Percentiles rank a stretch among this genome's conserved stretches.
Evolutionary conservation across 2,113 vertebrate genomes (phyloP).

Genomic region (Canis aureus): DNA sequence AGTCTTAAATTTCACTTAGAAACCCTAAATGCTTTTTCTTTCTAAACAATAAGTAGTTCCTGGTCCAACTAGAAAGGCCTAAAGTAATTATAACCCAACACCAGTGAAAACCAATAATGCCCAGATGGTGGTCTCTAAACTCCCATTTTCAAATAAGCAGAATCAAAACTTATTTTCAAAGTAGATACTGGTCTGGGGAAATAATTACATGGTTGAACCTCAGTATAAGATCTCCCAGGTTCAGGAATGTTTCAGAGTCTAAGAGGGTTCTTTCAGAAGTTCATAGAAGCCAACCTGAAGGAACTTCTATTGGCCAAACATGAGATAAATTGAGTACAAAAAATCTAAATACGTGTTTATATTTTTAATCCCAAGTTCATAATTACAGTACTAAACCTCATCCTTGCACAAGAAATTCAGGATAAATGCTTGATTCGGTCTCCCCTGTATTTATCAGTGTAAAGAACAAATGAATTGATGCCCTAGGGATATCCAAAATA

Average conservation of each 20-base stretch:
- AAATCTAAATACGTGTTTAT: not conserved
- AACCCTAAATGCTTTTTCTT: not conserved
- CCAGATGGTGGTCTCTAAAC: not conserved
- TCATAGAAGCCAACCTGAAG: not conserved
- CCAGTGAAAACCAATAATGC: accelerated
- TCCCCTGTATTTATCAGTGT: accelerated
- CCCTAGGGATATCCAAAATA: too few species aligned
- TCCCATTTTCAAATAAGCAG: not conserved
- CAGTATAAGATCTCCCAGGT: not conserved
- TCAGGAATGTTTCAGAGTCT: not conserved
- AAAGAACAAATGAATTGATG: not conserved
- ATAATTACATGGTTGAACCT: not conserved
- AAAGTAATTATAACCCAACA: not conserved
- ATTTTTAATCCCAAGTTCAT: not conserved
- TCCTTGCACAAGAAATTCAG: not conserved
- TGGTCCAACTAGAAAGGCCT: not conserved
- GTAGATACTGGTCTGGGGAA: not conserved
- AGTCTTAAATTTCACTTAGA: not conserved
- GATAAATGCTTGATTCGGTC: not conserved
- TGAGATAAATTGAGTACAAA: not conserved
- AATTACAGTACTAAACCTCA: not conserved
- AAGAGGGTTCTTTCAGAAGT: not conserved
- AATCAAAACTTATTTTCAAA: not conserved
- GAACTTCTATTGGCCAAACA: not conserved
- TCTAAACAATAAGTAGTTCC: not conserved